These are phyloP conservation scores for Mesochorus sp. DNA, from an alignment of 2,888 invertebrate species.

Conservation along the genomic window DNA sequence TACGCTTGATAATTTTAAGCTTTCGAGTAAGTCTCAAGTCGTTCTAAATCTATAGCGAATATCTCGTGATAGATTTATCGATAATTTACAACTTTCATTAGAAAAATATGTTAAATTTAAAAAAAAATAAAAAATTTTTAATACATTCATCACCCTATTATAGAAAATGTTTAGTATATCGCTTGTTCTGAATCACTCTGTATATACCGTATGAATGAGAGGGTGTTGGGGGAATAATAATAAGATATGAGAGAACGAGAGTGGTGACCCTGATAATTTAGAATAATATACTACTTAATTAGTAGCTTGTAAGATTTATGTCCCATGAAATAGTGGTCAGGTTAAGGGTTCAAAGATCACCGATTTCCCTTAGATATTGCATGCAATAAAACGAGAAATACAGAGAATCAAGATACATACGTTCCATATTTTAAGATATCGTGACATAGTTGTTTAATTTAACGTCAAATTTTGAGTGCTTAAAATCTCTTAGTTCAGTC, in stretches of 20 bases:
- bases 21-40: too few relatives aligned
- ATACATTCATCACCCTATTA: too few relatives aligned
- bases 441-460: constrained; percentile 28
- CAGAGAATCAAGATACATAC: constrained; percentile 1
- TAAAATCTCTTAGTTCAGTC: too few relatives aligned
- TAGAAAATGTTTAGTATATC: too few relatives aligned
- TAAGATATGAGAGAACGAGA: constrained; percentile 1
- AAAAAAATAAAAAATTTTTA: too few relatives aligned
- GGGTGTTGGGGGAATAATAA: not conserved
- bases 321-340: constrained; percentile 25
- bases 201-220: not conserved
- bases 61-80: too few relatives aligned
- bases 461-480: not conserved
- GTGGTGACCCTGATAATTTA: constrained; percentile 17
- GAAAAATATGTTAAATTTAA: too few relatives aligned
- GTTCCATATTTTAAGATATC: constrained; percentile 26
- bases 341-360: constrained; percentile 8
- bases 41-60: too few relatives aligned
- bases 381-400: not conserved
- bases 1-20: too few relatives aligned
- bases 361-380: not conserved
- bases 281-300: constrained; percentile 43
- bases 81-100: too few relatives aligned
- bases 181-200: too few relatives aligned
- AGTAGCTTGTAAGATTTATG: constrained; percentile 9